Evolutionary conservation across 2,888 invertebrate genomes (phyloP), one percentile per base, ranked within the genome.

Genomic region (Tenthredo livida): DNA sequence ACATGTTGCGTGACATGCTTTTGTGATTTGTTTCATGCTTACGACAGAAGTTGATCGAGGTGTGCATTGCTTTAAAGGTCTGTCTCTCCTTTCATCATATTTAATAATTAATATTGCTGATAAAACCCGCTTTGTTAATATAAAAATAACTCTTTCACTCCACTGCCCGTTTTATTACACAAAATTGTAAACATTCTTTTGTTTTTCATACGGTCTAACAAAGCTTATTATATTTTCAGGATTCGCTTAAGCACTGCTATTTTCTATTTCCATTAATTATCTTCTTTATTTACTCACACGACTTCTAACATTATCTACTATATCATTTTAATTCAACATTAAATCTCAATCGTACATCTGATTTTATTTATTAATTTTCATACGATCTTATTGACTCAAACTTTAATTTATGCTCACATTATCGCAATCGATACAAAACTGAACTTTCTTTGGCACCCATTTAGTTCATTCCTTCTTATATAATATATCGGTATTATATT

Each of bases 41-140:
- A 94, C 93, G 90, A 95, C 97, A 97, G 97, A 97, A 97, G 97
- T 97, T 97, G 96, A 96, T 97, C 96, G 97, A 97, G 96, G 97
- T 97, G 96, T 97, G 97, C 97, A 97, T 97, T 95, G 97, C 97
- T 93, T 96, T 97, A 94, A 97, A 97, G 97, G 97, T 97, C 96
- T 95, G 95, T 94, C 92, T 89, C 90, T 90, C 90, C 87, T 89
- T 86, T 88, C 86, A 89, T 89, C 85, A 88, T 89, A 88, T 88
- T 87, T 88, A 87, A 87, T 87, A 86, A 85, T 43, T 73, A 83
- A 29, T 21, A 58, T 54, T 40, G 43, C 40, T 43, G 47, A 84
- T 75, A 21, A 73, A 72, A 43, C 37, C 61, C n/a, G 77, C 47
- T 50, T 54, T 73, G 25, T 86, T 86, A 84, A 75, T 77, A 73